Evolutionary conservation across 2,888 invertebrate species (phyloP).

Genomic region (Drosophila anomelani): DNA sequence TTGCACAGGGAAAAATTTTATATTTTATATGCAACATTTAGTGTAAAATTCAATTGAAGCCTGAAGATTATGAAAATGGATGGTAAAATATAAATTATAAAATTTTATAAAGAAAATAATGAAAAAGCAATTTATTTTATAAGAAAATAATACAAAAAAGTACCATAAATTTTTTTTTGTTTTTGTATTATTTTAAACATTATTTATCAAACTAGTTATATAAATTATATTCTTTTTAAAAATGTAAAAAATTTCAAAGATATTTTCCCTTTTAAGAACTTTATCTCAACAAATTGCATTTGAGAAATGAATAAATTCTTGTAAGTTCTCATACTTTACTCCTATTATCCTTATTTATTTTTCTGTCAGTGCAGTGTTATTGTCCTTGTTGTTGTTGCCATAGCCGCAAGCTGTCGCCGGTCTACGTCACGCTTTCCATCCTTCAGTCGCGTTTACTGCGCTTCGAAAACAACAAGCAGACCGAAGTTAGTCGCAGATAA

Average conservation of each 20-base stretch:
- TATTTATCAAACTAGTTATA: neutral
- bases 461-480: constrained; percentile 47
- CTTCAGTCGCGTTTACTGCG: constrained; percentile 67
- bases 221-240: neutral
- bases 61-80: no score
- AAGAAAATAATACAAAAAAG: no score
- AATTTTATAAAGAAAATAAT: no score
- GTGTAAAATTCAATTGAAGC: no score
- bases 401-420: constrained; percentile 73
- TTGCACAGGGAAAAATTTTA: constrained; percentile 1
- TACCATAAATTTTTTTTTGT: no score
- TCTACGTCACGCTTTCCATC: constrained; percentile 70
- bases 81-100: no score
- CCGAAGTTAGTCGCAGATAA: constrained; percentile 14
- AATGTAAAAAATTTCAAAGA: neutral
- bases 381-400: constrained; percentile 54
- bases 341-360: neutral
- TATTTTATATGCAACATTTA: neutral
- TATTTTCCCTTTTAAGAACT: neutral
- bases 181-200: no score
- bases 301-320: neutral
- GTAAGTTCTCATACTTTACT: neutral
- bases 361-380: constrained; percentile 28
- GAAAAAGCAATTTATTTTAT: no score
- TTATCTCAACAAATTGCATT: neutral